These are phyloP conservation scores for Polydrusus pterygomalis DNA, from an alignment of 2,888 invertebrate genomes.

Conservation along the genomic window DNA sequence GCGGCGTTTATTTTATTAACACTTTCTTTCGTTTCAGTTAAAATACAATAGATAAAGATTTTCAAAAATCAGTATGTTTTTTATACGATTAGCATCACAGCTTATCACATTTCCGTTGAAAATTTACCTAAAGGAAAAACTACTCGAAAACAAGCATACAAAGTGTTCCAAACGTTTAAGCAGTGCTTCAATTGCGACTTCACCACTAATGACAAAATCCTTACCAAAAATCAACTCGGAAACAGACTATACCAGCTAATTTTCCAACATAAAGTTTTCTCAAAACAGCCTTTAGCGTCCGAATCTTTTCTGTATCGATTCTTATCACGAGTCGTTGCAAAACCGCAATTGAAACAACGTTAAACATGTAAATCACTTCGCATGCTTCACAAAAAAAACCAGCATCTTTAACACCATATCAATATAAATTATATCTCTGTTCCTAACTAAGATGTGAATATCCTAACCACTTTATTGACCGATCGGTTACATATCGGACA, in stretches of 20 bases:
- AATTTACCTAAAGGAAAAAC: constrained; percentile 4
- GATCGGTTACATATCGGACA: constrained; percentile 83
- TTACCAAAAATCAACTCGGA: constrained; percentile 7
- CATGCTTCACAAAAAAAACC: constrained; percentile 21
- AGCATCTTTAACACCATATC: constrained; percentile 36
- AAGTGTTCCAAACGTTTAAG: constrained; percentile 1
- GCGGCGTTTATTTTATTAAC: constrained; percentile 12
- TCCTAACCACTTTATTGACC: constrained; percentile 79
- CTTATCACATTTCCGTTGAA: constrained; percentile 18
- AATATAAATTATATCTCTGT: constrained; percentile 13
- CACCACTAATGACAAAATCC: neutral
- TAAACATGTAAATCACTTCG: neutral
- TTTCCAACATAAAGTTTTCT: constrained; percentile 19
- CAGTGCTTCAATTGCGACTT: neutral
- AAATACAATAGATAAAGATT: neutral
- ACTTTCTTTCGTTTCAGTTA: neutral
- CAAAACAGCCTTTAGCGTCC: constrained; percentile 6
- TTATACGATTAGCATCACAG: constrained; percentile 10
- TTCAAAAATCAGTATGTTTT: neutral
- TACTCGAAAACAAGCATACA: constrained; percentile 8
- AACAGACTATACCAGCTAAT: neutral
- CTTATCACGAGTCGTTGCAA: neutral
- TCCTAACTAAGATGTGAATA: constrained; percentile 69
- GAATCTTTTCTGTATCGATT: neutral
- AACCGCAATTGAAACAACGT: neutral